A percentile compares a stretch with the other conserved stretches of the same genome.
These are phyloP conservation scores for Umimayanthus chanpuru DNA, from an alignment of 92 coral and sea anemone genomes.

Conservation along the genomic window DNA sequence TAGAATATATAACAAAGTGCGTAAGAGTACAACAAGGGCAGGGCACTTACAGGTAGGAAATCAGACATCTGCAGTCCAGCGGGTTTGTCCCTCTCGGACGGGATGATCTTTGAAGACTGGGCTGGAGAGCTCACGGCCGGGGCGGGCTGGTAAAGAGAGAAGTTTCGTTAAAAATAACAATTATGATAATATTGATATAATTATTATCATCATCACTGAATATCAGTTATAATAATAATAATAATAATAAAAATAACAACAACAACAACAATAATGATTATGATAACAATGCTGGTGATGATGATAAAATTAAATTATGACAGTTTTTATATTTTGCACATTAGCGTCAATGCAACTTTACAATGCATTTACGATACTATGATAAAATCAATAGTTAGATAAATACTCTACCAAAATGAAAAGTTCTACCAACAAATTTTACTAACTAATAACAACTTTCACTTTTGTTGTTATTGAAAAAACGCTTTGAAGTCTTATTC, in stretches of 20 bases:
- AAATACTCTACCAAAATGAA: too few species aligned
- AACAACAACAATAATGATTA: too few species aligned
- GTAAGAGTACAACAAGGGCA: neutral
- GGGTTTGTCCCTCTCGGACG: constrained; percentile 96
- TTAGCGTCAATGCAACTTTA: too few species aligned
- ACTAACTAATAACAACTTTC: too few species aligned
- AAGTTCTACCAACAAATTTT: too few species aligned
- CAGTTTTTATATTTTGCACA: too few species aligned
- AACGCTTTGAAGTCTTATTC: too few species aligned
- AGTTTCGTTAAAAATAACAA: too few species aligned
- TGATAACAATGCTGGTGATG: neutral
- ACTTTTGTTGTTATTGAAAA: too few species aligned
- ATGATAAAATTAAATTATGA: too few species aligned
- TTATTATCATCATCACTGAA: neutral
- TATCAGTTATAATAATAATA: neutral
- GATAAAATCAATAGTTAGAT: too few species aligned
- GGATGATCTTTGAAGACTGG: constrained; percentile 72
- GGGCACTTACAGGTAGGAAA: constrained; percentile 86
- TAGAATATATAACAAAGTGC: neutral
- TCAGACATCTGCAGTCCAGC: constrained; percentile 96
- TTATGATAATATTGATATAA: neutral
- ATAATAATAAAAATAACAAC: neutral
- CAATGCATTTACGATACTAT: too few species aligned
- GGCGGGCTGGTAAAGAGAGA: constrained; percentile 38
- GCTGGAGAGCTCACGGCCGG: constrained; percentile 51